Conservation (phyloP, 2,113 vertebrate genomes). For the Vanacampus margaritifer region DNA sequence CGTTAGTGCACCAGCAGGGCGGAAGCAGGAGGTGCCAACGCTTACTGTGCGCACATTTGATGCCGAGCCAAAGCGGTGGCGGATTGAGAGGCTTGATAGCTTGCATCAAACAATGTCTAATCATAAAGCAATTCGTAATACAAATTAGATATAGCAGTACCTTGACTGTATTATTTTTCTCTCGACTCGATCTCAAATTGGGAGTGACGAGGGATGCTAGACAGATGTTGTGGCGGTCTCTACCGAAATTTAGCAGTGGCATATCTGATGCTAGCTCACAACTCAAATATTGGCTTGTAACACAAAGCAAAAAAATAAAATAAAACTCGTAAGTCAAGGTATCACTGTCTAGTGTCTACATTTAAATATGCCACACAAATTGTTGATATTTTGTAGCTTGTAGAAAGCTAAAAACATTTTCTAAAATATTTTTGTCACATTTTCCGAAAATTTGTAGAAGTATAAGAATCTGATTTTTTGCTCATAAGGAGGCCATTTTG, state of each 20-base stretch:
- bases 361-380: too few species aligned
- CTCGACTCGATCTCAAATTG: background rate
- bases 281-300: background rate
- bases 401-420: too few species aligned
- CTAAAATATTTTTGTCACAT: too few species aligned
- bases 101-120: background rate
- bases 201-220: background rate
- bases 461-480: too few species aligned
- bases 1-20: conserved; percentile 18
- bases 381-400: too few species aligned
- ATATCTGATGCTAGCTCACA: background rate
- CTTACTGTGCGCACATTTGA: conserved; percentile 22
- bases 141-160: background rate
- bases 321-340: too few species aligned
- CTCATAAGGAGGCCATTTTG: too few species aligned
- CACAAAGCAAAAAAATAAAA: background rate
- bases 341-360: too few species aligned
- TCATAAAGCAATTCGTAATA: background rate
- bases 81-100: background rate
- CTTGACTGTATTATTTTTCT: background rate
- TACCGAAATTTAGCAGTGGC: background rate
- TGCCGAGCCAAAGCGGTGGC: conserved; percentile 23
- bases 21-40: conserved; percentile 25
- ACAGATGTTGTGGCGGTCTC: background rate
- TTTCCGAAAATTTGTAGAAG: too few species aligned